These are phyloP conservation scores for Lerista edwardsae DNA, from an alignment of 2,797 vertebrate species.

Conservation along the genomic window DNA sequence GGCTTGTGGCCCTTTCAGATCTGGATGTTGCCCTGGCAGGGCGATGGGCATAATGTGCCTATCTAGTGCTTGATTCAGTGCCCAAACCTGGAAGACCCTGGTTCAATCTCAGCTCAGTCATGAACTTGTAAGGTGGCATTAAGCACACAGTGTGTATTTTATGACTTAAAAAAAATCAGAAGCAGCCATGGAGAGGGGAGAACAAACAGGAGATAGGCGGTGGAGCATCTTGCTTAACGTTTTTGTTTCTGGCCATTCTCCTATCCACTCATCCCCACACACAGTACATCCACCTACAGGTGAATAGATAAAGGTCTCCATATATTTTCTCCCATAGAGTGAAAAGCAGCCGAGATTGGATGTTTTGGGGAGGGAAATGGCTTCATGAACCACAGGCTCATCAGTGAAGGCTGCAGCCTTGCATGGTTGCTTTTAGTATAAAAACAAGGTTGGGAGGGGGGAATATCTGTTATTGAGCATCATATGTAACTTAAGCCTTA, in stretches of 20 bases:
- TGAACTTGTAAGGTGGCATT: not conserved
- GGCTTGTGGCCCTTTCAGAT: not conserved
- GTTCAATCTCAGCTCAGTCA: not conserved
- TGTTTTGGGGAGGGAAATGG: not conserved
- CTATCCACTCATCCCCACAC: not conserved
- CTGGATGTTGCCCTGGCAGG: not conserved
- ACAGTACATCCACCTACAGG: not conserved
- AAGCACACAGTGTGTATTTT: not conserved
- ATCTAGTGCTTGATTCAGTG: not conserved
- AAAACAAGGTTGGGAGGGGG: not conserved
- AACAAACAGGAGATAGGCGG: not conserved
- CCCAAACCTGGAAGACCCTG: not conserved
- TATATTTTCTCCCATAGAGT: not conserved
- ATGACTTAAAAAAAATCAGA: not conserved
- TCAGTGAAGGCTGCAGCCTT: too few species aligned
- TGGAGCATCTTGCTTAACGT: not conserved
- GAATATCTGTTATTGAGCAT: too few species aligned
- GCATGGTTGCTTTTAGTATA: not conserved
- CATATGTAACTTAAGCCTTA: not conserved
- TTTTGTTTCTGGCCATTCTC: not conserved
- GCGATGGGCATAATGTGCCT: not conserved
- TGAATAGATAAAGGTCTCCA: not conserved
- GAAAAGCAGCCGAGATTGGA: not conserved
- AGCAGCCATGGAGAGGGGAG: not conserved
- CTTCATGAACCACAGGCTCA: not conserved